Evolutionary conservation across 2,888 invertebrate species (phyloP), one percentile per base, ranked within the genome.

Genomic region (Zygothrica quintamaculata): DNA sequence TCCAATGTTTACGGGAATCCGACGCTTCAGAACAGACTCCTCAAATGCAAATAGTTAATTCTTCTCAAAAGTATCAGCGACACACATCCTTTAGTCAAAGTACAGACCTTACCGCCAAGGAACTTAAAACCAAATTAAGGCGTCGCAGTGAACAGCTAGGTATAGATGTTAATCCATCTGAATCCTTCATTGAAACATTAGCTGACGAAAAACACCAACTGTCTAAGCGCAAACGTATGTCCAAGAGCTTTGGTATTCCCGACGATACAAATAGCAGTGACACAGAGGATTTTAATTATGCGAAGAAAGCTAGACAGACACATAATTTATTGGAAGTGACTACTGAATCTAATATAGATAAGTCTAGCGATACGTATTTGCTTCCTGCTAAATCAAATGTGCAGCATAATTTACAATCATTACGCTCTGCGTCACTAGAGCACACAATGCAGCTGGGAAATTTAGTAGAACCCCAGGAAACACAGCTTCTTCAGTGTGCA

Each of bases 171-270:
- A 76, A 78, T 29, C 88, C 89, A 3, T 89, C 89, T 0, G 84
- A 88, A 33, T 90, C 90, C 0, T 88, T 89, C 29, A 74, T 88
- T n/a, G 88, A 90, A 48, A 80, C 74, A 15, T 26, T 89, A 7
- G 72, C 69, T 34, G 70, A 80, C 9, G 50, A 55, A 0, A 53
- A 68, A 11, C 34, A 25, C 0, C 44, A 55, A 16, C 46, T 22
- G 0, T 34, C 65, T 0, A 89, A 88, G 53, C 74, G 86, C 2
- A 88, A 86, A 11, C 76, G 86, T 3, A 25, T 84, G 7, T 90
- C 89, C 0, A 89, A 88, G 25, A 89, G 89, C 52, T 87, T 89
- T 52, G 79, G 69, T 2, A 53, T 70, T 1, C n/a, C 56, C 13
- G 77, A 77, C 0, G 59, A 29, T 1, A 26, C 60, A 42, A 44